Evolutionary conservation across 2,797 vertebrate species (phyloP).

Genomic region (Otolemur crassicaudatus): DNA sequence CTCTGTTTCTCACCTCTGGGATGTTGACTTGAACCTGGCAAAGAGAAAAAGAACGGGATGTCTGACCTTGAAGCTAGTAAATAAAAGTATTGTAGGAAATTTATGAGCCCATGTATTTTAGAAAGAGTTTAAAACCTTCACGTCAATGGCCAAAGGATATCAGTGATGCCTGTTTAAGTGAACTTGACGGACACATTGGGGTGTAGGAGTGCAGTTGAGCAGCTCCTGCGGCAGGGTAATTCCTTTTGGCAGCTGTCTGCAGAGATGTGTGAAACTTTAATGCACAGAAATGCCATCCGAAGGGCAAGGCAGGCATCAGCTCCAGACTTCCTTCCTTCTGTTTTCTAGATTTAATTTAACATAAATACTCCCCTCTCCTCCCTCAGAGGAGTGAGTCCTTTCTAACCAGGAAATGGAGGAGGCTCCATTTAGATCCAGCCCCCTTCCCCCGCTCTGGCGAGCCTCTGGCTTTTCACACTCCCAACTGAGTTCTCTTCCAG

Average conservation of each 20-base stretch:
- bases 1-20: slow-evolving; percentile 14
- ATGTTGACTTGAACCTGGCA: background rate
- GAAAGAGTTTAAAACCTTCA: background rate
- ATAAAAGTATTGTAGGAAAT: background rate
- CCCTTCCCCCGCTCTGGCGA: background rate
- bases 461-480: background rate
- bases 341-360: slow-evolving; percentile 57
- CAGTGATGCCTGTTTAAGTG: background rate
- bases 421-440: background rate
- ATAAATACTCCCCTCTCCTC: background rate
- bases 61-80: background rate
- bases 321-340: slow-evolving; percentile 26
- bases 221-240: background rate
- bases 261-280: slow-evolving; percentile 36
- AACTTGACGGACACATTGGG: background rate
- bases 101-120: background rate
- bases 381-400: background rate
- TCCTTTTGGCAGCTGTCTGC: slow-evolving; percentile 59
- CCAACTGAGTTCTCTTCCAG: background rate
- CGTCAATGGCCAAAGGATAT: background rate
- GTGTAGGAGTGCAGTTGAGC: background rate
- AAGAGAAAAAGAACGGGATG: background rate
- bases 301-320: background rate
- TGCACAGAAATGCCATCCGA: background rate
- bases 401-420: background rate